These are phyloP conservation scores for Trematomus loennbergii DNA, from an alignment of 2,113 vertebrate genomes.

Conservation along the genomic window DNA sequence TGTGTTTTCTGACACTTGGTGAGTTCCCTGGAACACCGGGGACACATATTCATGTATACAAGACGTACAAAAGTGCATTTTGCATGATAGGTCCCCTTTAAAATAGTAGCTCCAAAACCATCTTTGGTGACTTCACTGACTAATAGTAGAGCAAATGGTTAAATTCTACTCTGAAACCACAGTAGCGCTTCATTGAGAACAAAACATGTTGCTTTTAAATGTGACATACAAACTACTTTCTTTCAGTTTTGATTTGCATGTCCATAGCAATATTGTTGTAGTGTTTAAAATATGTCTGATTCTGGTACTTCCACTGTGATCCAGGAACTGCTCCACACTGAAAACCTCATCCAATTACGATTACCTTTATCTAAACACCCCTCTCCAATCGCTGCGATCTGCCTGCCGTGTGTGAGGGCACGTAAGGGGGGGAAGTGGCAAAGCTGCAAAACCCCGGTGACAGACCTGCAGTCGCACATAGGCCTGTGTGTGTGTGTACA, in stretches of 20 bases:
- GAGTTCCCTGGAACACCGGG: too few relatives aligned
- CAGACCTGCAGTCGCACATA: constrained; percentile 35
- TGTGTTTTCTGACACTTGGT: too few relatives aligned
- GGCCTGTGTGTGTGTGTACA: not conserved
- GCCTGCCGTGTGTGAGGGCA: constrained; percentile 61
- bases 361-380: constrained; percentile 73
- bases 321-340: constrained; percentile 42
- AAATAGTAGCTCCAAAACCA: too few relatives aligned
- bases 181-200: too few relatives aligned
- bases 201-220: too few relatives aligned
- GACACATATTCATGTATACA: too few relatives aligned
- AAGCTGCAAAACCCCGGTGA: constrained; percentile 43
- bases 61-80: too few relatives aligned
- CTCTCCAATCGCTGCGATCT: constrained; percentile 67
- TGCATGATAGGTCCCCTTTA: too few relatives aligned
- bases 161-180: too few relatives aligned
- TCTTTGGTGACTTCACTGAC: too few relatives aligned
- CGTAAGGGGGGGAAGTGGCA: constrained; percentile 61
- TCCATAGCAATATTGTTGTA: not conserved
- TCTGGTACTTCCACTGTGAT: not conserved
- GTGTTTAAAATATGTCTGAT: not conserved
- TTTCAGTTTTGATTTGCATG: not conserved
- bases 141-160: too few relatives aligned
- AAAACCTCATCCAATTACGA: constrained; percentile 65
- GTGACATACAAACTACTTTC: too few relatives aligned